Percentiles rank a stretch among this genome's conserved stretches.
Evolutionary conservation across 2,797 vertebrate species (phyloP).

Genomic region (Argentina silus): DNA sequence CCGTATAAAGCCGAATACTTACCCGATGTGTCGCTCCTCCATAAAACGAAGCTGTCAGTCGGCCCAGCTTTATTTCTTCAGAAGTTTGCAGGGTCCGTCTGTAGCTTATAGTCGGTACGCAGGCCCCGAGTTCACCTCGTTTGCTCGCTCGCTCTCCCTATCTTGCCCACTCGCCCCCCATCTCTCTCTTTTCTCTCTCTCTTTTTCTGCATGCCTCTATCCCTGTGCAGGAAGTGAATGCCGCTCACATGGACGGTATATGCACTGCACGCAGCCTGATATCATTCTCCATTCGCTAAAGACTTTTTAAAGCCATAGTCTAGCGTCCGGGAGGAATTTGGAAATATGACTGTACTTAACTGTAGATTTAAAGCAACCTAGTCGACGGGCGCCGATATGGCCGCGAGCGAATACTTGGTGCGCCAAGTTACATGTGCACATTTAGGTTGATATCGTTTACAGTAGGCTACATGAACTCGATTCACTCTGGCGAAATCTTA

Average conservation of each 20-base stretch:
- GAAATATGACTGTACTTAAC: neutral
- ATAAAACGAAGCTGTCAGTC: slow-evolving; percentile 61
- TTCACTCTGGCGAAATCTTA: slow-evolving; percentile 64
- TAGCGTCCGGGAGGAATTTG: slow-evolving; percentile 13
- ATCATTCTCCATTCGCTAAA: slow-evolving; percentile 73
- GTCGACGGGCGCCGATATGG: neutral
- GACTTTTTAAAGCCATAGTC: slow-evolving; percentile 82
- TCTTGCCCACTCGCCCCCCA: slow-evolving; percentile 58
- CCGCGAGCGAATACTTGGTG: neutral
- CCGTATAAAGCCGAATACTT: slow-evolving; percentile 60
- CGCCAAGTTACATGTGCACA: neutral
- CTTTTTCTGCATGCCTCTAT: slow-evolving; percentile 56
- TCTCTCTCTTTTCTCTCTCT: slow-evolving; percentile 51
- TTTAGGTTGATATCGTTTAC: slow-evolving; percentile 42
- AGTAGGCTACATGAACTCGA: slow-evolving; percentile 65
- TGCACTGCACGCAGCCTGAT: slow-evolving; percentile 84
- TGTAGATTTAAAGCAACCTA: neutral
- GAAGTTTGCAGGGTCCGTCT: slow-evolving; percentile 74
- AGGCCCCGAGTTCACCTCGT: slow-evolving; percentile 61
- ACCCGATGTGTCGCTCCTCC: slow-evolving; percentile 74
- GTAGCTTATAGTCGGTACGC: slow-evolving; percentile 20
- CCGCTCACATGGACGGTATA: slow-evolving; percentile 83
- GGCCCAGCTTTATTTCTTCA: slow-evolving; percentile 50
- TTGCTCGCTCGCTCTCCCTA: slow-evolving; percentile 63
- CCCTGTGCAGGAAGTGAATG: slow-evolving; percentile 85